Conservation (phyloP, 2,113 vertebrate genomes). For the Crotalus helleri region DNA sequence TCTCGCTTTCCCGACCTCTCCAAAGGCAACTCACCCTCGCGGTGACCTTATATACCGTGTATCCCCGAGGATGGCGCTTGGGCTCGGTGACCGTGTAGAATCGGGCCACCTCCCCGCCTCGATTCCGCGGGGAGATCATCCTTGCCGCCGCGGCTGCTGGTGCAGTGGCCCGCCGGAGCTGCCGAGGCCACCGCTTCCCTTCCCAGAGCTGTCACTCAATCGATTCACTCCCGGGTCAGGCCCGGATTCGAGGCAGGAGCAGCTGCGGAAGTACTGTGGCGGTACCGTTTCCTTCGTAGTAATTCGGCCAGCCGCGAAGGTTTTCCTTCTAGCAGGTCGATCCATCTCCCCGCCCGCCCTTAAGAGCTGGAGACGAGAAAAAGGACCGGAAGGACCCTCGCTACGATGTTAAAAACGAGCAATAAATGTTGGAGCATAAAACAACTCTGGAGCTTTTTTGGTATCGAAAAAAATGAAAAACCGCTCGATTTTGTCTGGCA, state of each 20-base stretch:
- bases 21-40: constrained; percentile 81
- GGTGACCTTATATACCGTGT: constrained; percentile 96
- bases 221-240: constrained; percentile 48
- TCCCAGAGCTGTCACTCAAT: background rate
- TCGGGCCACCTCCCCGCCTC: constrained; percentile 84
- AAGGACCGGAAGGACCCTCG: background rate
- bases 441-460: background rate
- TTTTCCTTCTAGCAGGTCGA: background rate
- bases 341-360: background rate
- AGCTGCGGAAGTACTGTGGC: background rate
- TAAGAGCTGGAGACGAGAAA: background rate
- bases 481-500: background rate
- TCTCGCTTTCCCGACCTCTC: background rate
- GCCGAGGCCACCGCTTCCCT: background rate
- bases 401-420: background rate
- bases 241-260: background rate
- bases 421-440: background rate
- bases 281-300: background rate
- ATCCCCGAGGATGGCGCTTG: constrained; percentile 85
- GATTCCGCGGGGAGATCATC: constrained; percentile 87
- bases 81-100: constrained; percentile 98
- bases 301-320: background rate
- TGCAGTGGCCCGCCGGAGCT: constrained; percentile 62
- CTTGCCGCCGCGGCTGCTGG: constrained; percentile 49
- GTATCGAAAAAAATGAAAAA: background rate